Evolutionary conservation across 2,797 vertebrate genomes (phyloP), one percentile per base, ranked within the genome.

Genomic region (Microctenopoma stevenorrisi): DNA sequence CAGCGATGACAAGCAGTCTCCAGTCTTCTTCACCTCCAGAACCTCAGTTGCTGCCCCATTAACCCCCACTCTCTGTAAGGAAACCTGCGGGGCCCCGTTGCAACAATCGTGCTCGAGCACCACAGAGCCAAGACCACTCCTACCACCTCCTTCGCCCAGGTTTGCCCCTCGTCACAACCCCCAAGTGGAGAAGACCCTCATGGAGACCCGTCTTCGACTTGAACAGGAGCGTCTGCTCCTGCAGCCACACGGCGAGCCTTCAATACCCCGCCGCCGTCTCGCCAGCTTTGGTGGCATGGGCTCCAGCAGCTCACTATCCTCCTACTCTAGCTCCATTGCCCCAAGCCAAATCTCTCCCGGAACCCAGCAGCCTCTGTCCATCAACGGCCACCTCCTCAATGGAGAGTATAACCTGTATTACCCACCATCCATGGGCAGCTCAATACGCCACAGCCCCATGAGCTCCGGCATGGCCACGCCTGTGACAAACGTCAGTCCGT

Each of bases 181-280:
- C 63, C 96, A 95, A 78, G 98, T 99, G 83, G 98, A 98, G 86
- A 98, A 96, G 93, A 99, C 98, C 0, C 94, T 99, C 53, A 99
- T 99, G 97, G 98, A 99, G 93, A 99, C 98, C 0, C 95, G 98
- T 7, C 93, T 95, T 25, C 93, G 98, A 14, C 94, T 99, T 0
- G 98, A 99, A 61, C 97, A 98, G 91, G 98, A 99, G 83, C 95
- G 94, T 7, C 81, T 94, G 77, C 91, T 95, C 77, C 94, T 96
- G 94, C 97, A 98, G 82, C 92, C 94, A 4, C 83, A 82, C 0
- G 88, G 83, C 4, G 97, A 98, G 49, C 88, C 90, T 1, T 78
- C 74, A 0, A 68, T 90, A 55, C 95, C 96, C n/a, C 95, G 96
- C 52, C 95, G 96, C 3, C 94, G 97, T 3, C 94, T 98, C 18